Base-by-base conservation (phyloP, 2,113 vertebrate species). In the Paralichthys olivaceus region DNA sequence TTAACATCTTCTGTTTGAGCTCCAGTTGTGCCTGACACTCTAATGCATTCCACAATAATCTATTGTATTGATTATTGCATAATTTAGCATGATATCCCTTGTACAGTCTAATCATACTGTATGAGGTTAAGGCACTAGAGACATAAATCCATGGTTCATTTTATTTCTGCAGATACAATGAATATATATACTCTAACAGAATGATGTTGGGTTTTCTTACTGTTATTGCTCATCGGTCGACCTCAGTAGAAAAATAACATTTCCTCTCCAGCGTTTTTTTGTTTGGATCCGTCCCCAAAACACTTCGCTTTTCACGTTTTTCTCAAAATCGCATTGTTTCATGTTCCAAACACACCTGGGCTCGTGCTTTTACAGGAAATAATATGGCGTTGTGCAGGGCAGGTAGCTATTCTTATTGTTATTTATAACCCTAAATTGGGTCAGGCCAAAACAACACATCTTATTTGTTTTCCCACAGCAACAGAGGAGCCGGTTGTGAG, bases 401-500 rank as follows among this genome's bases (percentile, higher is more conserved):
- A 77, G 69, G 77, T 80, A 84, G 72, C 80, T 83, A 26, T 84
- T 87, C 84, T 87, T 89, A 84, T 87, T 88, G 85, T 92, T 93
- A 92, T 93, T 94, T 90, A 88, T 92, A 89, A 90, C 80, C 74
- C 56, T 62, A 87, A 93, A 91, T 89, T 91, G 89, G 90, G 90
- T 92, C 90, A 92, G 81, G 84, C 75, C 87, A 75, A 82, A 90
- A 92, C 87, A 89, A 89, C 89, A 88, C 77, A 84, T 90, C 79
- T 87, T 92, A 79, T 88, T 84, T 92, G 75, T 90, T 89, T 92
- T 91, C 85, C 89, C 82, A 75, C 75, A 91, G 93, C 90, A 84
- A 62, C 89, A 63, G 80, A 74, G 74, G 89, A 84, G 66, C 59
- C 25, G 56, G 70, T 86, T 69, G 72, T 79, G 74, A 85, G 88